Evolutionary conservation across 2,797 vertebrate species (phyloP).

Genomic region (Arctocebus calabarensis): DNA sequence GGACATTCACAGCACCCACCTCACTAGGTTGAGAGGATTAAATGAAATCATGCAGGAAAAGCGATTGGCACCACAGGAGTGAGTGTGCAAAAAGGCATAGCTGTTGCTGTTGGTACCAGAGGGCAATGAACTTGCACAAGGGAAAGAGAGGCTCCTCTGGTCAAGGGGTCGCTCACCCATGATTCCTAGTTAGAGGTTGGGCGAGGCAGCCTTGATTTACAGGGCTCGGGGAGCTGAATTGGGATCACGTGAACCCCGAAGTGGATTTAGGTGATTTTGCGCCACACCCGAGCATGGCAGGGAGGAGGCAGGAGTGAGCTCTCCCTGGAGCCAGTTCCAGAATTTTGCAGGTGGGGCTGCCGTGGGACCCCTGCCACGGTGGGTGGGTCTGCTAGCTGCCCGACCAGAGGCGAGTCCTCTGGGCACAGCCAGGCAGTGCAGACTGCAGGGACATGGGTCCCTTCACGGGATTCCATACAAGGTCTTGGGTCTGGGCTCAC

Average conservation of each 20-base stretch:
- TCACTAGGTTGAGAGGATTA: not conserved
- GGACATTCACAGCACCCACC: not conserved
- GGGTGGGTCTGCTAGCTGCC: not conserved
- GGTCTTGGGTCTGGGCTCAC: not conserved
- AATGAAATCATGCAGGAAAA: not conserved
- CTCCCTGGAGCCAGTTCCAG: conserved; percentile 45
- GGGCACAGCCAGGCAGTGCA: not conserved
- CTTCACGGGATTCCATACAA: conserved; percentile 67
- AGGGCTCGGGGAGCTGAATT: not conserved
- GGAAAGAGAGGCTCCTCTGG: not conserved
- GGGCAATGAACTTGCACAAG: not conserved
- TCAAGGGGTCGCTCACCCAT: not conserved
- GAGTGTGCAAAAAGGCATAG: not conserved
- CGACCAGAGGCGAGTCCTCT: not conserved
- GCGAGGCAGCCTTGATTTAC: not conserved
- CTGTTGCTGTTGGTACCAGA: not conserved
- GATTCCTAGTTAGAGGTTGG: not conserved
- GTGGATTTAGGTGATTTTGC: too few species aligned
- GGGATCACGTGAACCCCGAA: not conserved
- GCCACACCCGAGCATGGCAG: not conserved
- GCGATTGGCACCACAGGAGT: fast-evolving
- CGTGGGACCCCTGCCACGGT: not conserved
- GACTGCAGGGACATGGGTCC: not conserved
- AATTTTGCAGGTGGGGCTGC: not conserved
- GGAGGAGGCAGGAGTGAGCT: not conserved